Evolutionary conservation across 2,797 vertebrate genomes (phyloP), one percentile per base, ranked within the genome.

Genomic region (Danio aesculapii): DNA sequence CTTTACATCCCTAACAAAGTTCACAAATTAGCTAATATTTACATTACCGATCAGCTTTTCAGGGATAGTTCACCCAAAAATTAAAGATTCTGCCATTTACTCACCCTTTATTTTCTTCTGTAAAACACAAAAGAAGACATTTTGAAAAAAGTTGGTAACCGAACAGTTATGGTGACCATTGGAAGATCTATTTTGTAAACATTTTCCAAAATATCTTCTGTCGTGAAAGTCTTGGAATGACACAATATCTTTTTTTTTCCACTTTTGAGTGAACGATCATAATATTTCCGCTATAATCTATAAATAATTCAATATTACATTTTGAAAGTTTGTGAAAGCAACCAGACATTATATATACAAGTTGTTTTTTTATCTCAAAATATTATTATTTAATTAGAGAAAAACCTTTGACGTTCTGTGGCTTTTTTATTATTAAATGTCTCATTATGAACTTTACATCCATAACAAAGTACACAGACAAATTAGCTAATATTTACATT

Each of bases 201-300:
- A 44, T 44, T 43, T 19, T n/a, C 57, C 69, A 71, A 71, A 71
- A 57, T 71, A 71, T 71, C 69, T 71, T 57, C 69, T 71, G 55
- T 71, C 19, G 43, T 71, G 52, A 57, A 71, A 71, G 52, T 71
- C n/a, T n/a, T n/a, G 52, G 52, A 71, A 71, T 3, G 11, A 19
- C 69, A 57, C 57, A 39, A 57, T 4, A 55, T 30, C 50, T 41
- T 3, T 9, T 69, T 30, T 16, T 53, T 12, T n/a, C n/a, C n/a
- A 8, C 8, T 49, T 50, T 9, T 3, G 68, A 10, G 10, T 43
- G 39, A 17, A 43, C 16, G 1, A 6, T n/a, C n/a, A n/a, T n/a
- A n/a, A n/a, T n/a, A n/a, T n/a, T n/a, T n/a, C n/a, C n/a, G n/a
- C n/a, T n/a, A n/a, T n/a, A n/a, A n/a, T n/a, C n/a, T n/a, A n/a